Evolutionary conservation across 2,888 invertebrate genomes (phyloP).

Genomic region (Dasysyrphus tricinctus): DNA sequence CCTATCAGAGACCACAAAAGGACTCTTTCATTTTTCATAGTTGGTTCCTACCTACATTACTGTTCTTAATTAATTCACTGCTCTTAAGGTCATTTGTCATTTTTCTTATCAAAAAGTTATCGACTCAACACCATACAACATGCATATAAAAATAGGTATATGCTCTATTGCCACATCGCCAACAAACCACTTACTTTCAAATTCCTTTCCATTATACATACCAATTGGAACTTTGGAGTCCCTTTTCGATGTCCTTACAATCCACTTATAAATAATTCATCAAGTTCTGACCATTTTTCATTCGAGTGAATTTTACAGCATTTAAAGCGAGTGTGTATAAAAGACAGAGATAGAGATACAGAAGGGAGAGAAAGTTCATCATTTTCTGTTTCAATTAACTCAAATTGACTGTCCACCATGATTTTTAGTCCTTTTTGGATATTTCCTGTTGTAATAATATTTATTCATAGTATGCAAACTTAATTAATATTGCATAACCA

Average conservation of each 20-base stretch:
- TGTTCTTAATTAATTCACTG: constrained; percentile 1
- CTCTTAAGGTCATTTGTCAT: not conserved
- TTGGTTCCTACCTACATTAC: not conserved
- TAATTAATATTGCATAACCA: constrained; percentile 22
- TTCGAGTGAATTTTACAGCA: not conserved
- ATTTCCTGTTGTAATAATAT: constrained; percentile 4
- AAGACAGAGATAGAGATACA: no score
- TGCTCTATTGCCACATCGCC: not conserved
- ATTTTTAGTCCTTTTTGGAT: not conserved
- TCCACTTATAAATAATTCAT: constrained; percentile 20
- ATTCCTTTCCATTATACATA: not conserved
- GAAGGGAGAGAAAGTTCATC: no score
- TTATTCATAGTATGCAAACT: constrained; percentile 23
- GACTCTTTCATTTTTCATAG: not conserved
- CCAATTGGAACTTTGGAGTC: not conserved
- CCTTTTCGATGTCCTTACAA: constrained; percentile 14
- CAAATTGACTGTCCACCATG: constrained; percentile 6
- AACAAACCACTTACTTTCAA: constrained; percentile 3
- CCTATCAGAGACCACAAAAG: not conserved
- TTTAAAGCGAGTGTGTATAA: no score
- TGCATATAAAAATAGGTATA: not conserved
- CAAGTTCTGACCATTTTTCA: constrained; percentile 14
- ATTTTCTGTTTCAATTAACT: constrained; percentile 18
- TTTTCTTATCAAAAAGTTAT: not conserved
- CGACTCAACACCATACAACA: not conserved